Conservation (phyloP, 2,888 invertebrate genomes). For the Lasioglossum morio region DNA sequence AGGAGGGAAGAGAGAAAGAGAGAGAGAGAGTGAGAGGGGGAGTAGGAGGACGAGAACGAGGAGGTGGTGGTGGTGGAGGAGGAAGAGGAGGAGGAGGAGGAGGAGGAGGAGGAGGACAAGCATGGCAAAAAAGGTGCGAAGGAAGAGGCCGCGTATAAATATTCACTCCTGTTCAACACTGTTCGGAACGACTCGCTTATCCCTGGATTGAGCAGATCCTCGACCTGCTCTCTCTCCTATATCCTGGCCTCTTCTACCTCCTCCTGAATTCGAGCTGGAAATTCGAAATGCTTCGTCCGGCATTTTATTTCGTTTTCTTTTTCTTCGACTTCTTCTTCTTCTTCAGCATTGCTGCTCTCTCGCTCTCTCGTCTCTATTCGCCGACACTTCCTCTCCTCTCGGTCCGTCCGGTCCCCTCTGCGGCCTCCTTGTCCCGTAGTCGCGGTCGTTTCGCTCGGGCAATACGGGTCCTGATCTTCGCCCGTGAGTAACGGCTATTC, state of each 20-base stretch:
- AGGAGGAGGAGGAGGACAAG: slow-evolving; percentile 65
- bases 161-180: slow-evolving; percentile 81
- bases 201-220: slow-evolving; percentile 75
- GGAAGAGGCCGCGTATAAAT: slow-evolving; percentile 80
- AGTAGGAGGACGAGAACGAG: slow-evolving; percentile 61
- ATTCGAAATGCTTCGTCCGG: slow-evolving; percentile 76
- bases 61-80: slow-evolving; percentile 53
- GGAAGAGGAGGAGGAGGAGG: no score
- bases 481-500: slow-evolving; percentile 83
- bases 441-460: slow-evolving; percentile 67
- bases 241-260: slow-evolving; percentile 26
- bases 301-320: slow-evolving; percentile 67
- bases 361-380: slow-evolving; percentile 15
- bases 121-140: slow-evolving; percentile 80
- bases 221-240: slow-evolving; percentile 28
- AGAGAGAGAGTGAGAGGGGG: slow-evolving; percentile 29
- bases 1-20: slow-evolving; percentile 26
- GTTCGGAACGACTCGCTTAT: slow-evolving; percentile 80
- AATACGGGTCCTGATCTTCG: slow-evolving; percentile 69
- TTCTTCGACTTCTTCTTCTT: slow-evolving; percentile 44
- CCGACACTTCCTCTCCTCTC: slow-evolving; percentile 36
- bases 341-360: slow-evolving; percentile 12
- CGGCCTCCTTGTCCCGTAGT: slow-evolving; percentile 56
- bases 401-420: slow-evolving; percentile 35
- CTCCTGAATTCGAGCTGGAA: slow-evolving; percentile 69